A percentile compares a stretch with the other conserved stretches of the same genome.
Conservation (phyloP, 1,140 invertebrate genomes). For the Stratiolaelaps scimitus region DNA sequence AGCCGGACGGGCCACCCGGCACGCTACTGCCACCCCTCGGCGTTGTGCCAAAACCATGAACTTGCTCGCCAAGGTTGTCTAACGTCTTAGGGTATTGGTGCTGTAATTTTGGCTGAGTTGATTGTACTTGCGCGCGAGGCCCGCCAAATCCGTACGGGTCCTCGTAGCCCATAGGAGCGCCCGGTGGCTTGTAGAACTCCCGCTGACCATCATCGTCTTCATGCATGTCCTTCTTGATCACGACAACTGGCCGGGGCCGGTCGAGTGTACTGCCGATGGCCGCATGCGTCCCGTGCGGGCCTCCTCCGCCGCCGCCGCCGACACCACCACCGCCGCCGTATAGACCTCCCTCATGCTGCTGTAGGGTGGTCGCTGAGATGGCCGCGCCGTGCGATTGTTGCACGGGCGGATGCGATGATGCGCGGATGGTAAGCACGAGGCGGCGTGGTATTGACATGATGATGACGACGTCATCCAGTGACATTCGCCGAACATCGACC, state of each 20-base stretch:
- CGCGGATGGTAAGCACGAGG: slow-evolving; percentile 77
- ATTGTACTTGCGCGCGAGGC: slow-evolving; percentile 33
- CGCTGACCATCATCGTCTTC: slow-evolving; percentile 60
- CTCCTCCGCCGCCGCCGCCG: neutral
- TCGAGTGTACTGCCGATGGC: slow-evolving; percentile 30
- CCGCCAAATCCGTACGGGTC: slow-evolving; percentile 29
- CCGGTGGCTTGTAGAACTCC: slow-evolving; percentile 41
- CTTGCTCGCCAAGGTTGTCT: slow-evolving; percentile 72
- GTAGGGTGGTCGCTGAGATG: neutral
- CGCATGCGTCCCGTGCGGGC: slow-evolving; percentile 23
- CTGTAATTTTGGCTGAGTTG: slow-evolving; percentile 52
- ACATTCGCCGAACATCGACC: slow-evolving; percentile 93
- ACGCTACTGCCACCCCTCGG: slow-evolving; percentile 37
- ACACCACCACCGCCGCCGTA: too few species aligned
- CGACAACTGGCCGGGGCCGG: slow-evolving; percentile 57
- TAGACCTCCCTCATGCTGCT: slow-evolving; percentile 6
- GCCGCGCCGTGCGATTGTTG: slow-evolving; percentile 17
- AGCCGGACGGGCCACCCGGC: slow-evolving; percentile 1
- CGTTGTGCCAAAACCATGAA: slow-evolving; percentile 37
- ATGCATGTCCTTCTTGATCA: slow-evolving; percentile 70
- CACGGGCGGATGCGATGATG: slow-evolving; percentile 37
- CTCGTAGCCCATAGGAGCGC: slow-evolving; percentile 30
- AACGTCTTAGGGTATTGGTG: slow-evolving; percentile 65
- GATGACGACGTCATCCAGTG: slow-evolving; percentile 93
- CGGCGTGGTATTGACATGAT: slow-evolving; percentile 96